A percentile compares a stretch with the other conserved stretches of the same genome.
phyloP scores from a whole-genome alignment of 2,113 vertebrate species.

The Dunckerocampus dactyliophorus region DNA sequence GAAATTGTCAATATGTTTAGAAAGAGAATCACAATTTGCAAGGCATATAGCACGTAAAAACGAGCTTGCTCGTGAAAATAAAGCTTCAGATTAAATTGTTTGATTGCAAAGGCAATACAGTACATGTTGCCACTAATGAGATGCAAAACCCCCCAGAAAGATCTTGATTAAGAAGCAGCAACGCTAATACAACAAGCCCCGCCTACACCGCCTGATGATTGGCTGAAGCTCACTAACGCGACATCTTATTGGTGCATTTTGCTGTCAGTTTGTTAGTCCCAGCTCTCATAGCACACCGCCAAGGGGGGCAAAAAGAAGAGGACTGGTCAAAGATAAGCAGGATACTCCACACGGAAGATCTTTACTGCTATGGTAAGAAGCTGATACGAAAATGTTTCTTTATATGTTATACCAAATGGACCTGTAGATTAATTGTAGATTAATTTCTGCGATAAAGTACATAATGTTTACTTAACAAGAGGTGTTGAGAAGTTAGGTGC shows the following conservation, averaged over 20 bases:
- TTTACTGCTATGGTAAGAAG: constrained; percentile 56
- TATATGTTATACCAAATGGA: neutral
- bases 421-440: too few species aligned
- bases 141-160: neutral
- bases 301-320: constrained; percentile 31
- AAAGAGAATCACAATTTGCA: neutral
- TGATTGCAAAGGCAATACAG: neutral
- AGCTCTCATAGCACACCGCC: constrained; percentile 22
- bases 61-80: neutral
- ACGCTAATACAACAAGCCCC: neutral
- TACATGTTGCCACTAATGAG: neutral
- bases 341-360: constrained; percentile 22
- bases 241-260: constrained; percentile 28
- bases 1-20: too few species aligned
- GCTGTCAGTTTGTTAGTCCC: constrained; percentile 26
- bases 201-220: constrained; percentile 35
- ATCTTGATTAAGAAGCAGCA: constrained; percentile 12
- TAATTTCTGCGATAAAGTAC: neutral
- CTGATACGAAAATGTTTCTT: neutral
- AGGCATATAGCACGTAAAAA: neutral
- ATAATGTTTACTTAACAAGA: neutral
- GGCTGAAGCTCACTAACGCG: constrained; percentile 2
- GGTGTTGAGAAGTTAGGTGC: constrained; percentile 30
- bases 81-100: neutral
- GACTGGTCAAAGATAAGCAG: constrained; percentile 26